A percentile compares a stretch with the other conserved stretches of the same genome.
phyloP scores from a whole-genome alignment of 2,113 vertebrate genomes.

The Nothoprocta pentlandii region DNA sequence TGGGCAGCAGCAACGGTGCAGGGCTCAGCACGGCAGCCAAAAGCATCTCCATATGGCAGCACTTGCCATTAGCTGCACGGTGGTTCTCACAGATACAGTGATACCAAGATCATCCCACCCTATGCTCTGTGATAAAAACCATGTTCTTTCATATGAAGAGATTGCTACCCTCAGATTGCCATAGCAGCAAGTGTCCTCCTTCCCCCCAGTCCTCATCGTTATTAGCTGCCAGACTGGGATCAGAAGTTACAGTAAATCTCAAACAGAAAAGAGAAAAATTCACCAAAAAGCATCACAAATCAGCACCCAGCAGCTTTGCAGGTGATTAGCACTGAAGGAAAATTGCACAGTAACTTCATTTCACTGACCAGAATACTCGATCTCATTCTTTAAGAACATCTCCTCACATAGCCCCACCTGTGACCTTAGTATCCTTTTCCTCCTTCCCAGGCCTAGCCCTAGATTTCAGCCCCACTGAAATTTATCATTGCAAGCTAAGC shows the following conservation, averaged over 20 bases:
- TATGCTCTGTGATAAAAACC: neutral
- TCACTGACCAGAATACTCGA: neutral
- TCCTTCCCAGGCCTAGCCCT: neutral
- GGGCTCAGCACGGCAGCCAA: neutral
- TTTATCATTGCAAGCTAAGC: neutral
- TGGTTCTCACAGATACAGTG: neutral
- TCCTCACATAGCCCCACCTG: neutral
- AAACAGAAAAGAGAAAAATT: neutral
- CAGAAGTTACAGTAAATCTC: neutral
- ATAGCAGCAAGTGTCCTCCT: neutral
- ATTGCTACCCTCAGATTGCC: neutral
- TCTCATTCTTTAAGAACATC: neutral
- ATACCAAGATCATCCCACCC: neutral
- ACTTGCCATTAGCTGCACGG: neutral
- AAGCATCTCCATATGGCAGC: neutral
- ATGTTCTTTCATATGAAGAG: neutral
- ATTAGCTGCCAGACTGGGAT: neutral
- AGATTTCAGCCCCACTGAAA: neutral
- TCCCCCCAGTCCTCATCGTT: neutral
- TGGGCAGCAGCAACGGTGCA: neutral
- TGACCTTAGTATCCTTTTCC: neutral
- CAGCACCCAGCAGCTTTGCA: neutral
- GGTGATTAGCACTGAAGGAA: neutral
- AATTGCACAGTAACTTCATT: neutral
- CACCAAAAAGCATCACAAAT: neutral